phyloP scores from a whole-genome alignment of 2,888 invertebrate species.

The Perithous albicinctus region DNA sequence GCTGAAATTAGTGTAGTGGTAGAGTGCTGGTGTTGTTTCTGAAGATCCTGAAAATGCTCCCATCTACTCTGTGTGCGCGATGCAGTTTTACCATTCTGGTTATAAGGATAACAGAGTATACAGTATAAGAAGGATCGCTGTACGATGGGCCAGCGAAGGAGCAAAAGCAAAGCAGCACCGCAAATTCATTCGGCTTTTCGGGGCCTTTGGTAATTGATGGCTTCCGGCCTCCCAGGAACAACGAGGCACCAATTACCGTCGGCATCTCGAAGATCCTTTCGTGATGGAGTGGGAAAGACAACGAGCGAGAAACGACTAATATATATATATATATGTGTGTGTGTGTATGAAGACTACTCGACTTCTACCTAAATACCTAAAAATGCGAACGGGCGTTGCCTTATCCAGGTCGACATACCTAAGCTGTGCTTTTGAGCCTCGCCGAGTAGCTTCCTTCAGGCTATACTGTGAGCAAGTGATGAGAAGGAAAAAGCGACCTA shows the following conservation, averaged over 20 bases:
- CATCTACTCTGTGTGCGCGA: constrained; percentile 10
- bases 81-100: constrained; percentile 1
- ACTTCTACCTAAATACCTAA: constrained; percentile 52
- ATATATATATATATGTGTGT: too few species aligned
- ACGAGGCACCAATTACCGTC: constrained; percentile 75
- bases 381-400: constrained; percentile 43
- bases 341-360: constrained; percentile 31
- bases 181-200: constrained; percentile 69
- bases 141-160: constrained; percentile 2
- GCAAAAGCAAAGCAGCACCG: constrained; percentile 46
- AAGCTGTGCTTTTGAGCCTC: constrained; percentile 9
- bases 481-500: constrained; percentile 43
- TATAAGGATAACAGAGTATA: constrained; percentile 8
- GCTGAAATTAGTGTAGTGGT: constrained; percentile 6
- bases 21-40: background rate
- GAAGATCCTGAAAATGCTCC: constrained; percentile 20
- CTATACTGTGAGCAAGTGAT: constrained; percentile 18
- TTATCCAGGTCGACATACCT: constrained; percentile 44
- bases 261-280: constrained; percentile 65
- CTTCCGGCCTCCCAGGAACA: constrained; percentile 72
- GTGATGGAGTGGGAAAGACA: constrained; percentile 53
- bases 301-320: constrained; percentile 40
- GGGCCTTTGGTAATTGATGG: constrained; percentile 74
- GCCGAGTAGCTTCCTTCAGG: background rate
- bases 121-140: constrained; percentile 14